Percentiles rank a stretch among this genome's conserved stretches.
These are phyloP conservation scores for Rhorus exstirpatorius DNA, from an alignment of 2,888 invertebrate species.

Conservation along the genomic window DNA sequence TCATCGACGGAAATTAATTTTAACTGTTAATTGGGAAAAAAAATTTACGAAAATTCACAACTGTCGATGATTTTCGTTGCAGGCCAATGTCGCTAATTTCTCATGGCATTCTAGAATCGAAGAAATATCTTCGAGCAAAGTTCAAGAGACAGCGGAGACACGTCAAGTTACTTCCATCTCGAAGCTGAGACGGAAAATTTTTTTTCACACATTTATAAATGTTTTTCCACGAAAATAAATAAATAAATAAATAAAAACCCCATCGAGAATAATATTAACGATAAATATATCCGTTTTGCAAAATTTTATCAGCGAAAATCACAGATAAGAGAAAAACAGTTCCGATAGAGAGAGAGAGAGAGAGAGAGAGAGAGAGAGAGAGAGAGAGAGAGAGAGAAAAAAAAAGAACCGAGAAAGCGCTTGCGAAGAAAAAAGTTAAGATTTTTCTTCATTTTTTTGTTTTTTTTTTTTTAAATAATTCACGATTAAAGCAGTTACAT, in stretches of 20 bases:
- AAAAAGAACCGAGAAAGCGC: constrained; percentile 23
- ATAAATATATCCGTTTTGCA: constrained; percentile 72
- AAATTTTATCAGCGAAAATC: constrained; percentile 73
- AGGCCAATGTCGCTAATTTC: no score
- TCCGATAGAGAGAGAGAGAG: constrained; percentile 27
- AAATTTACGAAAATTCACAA: no score
- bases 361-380: not conserved
- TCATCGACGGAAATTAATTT: no score
- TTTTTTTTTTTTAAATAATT: constrained; percentile 73
- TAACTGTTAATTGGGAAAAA: no score
- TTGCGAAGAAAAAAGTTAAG: constrained; percentile 25
- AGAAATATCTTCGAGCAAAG: constrained; percentile 81
- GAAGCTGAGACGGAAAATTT: constrained; percentile 46
- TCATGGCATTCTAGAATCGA: no score
- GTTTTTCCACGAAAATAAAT: constrained; percentile 2
- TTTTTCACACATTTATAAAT: not conserved
- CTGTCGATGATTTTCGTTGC: no score
- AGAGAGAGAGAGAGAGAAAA: constrained; percentile 15
- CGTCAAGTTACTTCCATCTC: constrained; percentile 26
- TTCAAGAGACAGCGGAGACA: constrained; percentile 79
- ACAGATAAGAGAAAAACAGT: constrained; percentile 71
- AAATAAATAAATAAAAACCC: constrained; percentile 72
- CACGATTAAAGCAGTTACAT: constrained; percentile 88
- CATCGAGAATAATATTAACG: constrained; percentile 80
- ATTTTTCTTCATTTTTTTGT: constrained; percentile 19